These are phyloP conservation scores for Thunnus maccoyii DNA, from an alignment of 2,113 vertebrate species.

Conservation along the genomic window DNA sequence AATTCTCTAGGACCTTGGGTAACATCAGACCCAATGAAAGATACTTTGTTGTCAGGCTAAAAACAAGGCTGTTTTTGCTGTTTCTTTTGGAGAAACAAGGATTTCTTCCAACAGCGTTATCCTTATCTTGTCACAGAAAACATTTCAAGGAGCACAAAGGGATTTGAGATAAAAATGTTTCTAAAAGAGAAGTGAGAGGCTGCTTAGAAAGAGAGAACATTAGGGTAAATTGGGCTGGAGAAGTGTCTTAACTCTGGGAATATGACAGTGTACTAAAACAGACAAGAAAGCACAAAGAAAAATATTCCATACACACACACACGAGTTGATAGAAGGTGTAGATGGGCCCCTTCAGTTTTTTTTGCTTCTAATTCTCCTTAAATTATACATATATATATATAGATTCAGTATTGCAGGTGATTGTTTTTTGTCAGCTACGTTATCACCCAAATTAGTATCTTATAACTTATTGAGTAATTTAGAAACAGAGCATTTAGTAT, in stretches of 20 bases:
- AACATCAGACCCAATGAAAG: conserved; percentile 16
- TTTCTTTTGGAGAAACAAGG: conserved; percentile 8
- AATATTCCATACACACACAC: background rate
- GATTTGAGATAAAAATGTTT: conserved; percentile 23
- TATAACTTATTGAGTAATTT: too few relatives aligned
- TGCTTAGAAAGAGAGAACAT: background rate
- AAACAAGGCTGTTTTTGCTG: conserved; percentile 1
- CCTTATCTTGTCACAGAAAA: conserved; percentile 14
- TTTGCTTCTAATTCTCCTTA: too few relatives aligned
- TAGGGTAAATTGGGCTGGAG: background rate
- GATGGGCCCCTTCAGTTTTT: too few relatives aligned
- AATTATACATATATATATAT: too few relatives aligned
- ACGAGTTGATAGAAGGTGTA: too few relatives aligned
- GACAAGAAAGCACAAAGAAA: too few relatives aligned
- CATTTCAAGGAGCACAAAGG: conserved; percentile 18
- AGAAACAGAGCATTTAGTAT: too few relatives aligned
- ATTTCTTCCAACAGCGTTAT: background rate
- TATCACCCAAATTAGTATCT: too few relatives aligned
- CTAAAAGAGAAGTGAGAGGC: conserved; percentile 14
- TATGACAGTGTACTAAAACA: background rate
- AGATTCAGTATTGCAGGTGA: too few relatives aligned
- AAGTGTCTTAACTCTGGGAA: background rate
- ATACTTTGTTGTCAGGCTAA: conserved; percentile 2
- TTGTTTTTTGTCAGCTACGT: too few relatives aligned
- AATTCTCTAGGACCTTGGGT: conserved; percentile 10